Evolutionary conservation across 2,113 vertebrate genomes (phyloP).

Genomic region (Alexandromys fortis): DNA sequence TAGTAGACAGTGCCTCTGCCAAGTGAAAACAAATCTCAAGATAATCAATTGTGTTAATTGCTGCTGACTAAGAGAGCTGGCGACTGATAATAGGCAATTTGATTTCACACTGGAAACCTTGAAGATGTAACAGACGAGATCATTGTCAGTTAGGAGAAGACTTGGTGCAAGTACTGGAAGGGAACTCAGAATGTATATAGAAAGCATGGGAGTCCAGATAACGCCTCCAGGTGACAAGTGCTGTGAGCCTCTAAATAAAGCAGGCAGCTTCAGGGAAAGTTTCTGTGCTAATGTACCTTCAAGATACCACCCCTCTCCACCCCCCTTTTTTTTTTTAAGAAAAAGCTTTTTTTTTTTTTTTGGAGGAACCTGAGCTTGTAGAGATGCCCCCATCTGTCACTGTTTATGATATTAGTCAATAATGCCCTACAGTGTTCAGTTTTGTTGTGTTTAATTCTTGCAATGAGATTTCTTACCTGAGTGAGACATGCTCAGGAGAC

Average conservation of each 20-base stretch:
- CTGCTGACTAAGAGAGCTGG: conserved; percentile 35
- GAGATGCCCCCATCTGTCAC: neutral
- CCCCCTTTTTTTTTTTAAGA: neutral
- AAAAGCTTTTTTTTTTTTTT: neutral
- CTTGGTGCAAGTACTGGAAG: neutral
- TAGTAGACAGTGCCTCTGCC: neutral
- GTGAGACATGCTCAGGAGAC: no score
- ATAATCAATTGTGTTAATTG: conserved; percentile 48
- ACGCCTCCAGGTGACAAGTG: neutral
- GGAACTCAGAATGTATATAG: neutral
- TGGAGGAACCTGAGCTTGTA: no score
- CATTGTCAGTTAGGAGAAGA: neutral
- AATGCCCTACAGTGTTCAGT: neutral
- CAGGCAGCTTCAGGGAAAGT: neutral
- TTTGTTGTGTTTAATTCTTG: neutral
- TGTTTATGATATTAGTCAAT: neutral
- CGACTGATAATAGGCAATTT: conserved; percentile 2
- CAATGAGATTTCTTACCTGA: neutral
- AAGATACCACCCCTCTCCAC: neutral
- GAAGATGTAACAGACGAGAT: neutral
- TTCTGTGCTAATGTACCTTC: neutral
- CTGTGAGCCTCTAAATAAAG: neutral
- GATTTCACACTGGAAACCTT: conserved; percentile 23
- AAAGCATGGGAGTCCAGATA: neutral
- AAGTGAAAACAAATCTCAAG: neutral